These are phyloP conservation scores for Cheilosia impressa DNA, from an alignment of 2,888 invertebrate genomes.

Conservation along the genomic window DNA sequence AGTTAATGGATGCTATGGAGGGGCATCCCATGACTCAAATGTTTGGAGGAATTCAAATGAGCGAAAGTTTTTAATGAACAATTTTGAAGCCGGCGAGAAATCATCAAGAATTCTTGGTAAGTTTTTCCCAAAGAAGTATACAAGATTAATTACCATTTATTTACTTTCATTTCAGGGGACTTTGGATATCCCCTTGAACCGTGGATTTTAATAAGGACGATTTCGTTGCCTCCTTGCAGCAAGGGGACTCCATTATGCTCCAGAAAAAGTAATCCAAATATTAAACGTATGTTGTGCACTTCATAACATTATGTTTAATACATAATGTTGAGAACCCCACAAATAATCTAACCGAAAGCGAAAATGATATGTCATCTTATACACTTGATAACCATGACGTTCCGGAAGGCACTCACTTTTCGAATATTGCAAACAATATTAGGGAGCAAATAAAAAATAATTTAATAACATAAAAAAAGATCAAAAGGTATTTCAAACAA, in stretches of 20 bases:
- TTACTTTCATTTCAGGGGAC: background rate
- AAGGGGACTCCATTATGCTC: no score
- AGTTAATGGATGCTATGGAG: background rate
- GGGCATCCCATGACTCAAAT: conserved; percentile 5
- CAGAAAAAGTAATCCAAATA: background rate
- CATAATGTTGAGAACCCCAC: background rate
- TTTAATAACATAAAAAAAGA: background rate
- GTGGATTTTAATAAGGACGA: conserved; percentile 7
- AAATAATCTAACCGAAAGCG: background rate
- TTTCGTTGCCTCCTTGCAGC: background rate
- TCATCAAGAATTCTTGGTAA: conserved; percentile 1
- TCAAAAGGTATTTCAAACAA: background rate
- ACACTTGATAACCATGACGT: background rate
- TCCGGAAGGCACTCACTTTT: background rate
- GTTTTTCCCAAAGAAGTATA: background rate
- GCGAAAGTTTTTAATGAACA: no score
- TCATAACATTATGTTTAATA: background rate
- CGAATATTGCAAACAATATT: conserved; percentile 2
- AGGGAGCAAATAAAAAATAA: conserved; percentile 6
- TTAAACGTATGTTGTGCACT: conserved; percentile 1
- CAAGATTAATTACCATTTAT: background rate
- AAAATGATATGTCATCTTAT: background rate
- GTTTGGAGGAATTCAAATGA: background rate
- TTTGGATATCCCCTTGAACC: conserved; percentile 4
- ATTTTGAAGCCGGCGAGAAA: background rate